These are phyloP conservation scores for Sciurus vulgaris DNA, from an alignment of 2,797 vertebrate genomes.

Conservation along the genomic window DNA sequence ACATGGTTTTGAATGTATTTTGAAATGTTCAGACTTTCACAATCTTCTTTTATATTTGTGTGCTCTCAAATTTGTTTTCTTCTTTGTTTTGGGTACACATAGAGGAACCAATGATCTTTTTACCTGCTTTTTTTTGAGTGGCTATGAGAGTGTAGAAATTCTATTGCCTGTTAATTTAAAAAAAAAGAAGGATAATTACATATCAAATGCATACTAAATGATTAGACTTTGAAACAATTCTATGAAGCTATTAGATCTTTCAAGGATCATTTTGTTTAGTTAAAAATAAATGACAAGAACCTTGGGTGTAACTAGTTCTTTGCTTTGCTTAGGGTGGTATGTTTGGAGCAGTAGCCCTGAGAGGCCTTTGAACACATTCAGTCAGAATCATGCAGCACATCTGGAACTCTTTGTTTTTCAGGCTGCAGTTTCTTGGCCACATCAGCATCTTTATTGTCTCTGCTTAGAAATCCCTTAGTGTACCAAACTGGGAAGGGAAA, in stretches of 20 bases:
- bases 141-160: slow-evolving; percentile 20
- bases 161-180: background rate
- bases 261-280: background rate
- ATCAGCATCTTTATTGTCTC: slow-evolving; percentile 34
- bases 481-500: background rate
- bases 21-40: background rate
- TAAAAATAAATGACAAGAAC: background rate
- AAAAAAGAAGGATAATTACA: background rate
- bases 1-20: background rate
- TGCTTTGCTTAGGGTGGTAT: background rate
- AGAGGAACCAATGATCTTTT: background rate
- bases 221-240: background rate
- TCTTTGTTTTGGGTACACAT: background rate
- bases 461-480: background rate
- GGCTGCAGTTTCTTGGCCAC: background rate
- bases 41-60: background rate
- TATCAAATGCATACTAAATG: background rate
- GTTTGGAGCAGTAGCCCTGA: background rate
- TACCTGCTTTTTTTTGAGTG: background rate
- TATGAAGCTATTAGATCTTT: background rate
- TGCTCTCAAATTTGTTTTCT: background rate
- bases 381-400: background rate
- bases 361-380: rapidly evolving
- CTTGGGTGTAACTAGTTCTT: background rate
- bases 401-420: slow-evolving; percentile 19